Percentiles rank a stretch among this genome's conserved stretches.
These are phyloP conservation scores for Nyctereutes procyonoides DNA, from an alignment of 2,113 vertebrate species.

Conservation along the genomic window DNA sequence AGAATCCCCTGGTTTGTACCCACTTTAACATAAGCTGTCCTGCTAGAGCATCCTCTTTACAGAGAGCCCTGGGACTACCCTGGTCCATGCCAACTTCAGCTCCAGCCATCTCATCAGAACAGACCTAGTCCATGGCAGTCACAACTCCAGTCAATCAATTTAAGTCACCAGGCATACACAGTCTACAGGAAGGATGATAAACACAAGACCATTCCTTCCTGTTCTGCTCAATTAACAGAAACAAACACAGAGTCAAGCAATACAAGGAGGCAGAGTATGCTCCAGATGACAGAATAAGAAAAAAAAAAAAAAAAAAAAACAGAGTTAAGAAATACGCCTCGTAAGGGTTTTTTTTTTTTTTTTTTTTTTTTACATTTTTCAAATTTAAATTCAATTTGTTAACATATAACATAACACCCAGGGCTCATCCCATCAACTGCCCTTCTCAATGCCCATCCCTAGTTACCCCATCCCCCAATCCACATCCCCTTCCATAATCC, in stretches of 20 bases:
- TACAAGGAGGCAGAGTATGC: neutral
- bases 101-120: neutral
- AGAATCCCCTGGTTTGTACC: too few species aligned
- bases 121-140: neutral
- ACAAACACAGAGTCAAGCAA: neutral
- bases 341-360: neutral
- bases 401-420: too few species aligned
- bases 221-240: neutral
- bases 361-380: neutral
- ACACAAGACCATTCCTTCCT: neutral
- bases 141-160: neutral
- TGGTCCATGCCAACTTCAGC: neutral
- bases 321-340: neutral
- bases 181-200: neutral
- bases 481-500: too few species aligned
- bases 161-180: neutral
- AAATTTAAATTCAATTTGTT: too few species aligned
- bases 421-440: too few species aligned
- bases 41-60: neutral
- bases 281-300: neutral
- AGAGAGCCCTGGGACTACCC: neutral
- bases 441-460: too few species aligned
- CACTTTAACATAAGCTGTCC: neutral
- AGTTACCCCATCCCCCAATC: too few species aligned
- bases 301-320: neutral